These are phyloP conservation scores for Zaprionus davidi DNA, from an alignment of 1,140 invertebrate genomes.

Conservation along the genomic window DNA sequence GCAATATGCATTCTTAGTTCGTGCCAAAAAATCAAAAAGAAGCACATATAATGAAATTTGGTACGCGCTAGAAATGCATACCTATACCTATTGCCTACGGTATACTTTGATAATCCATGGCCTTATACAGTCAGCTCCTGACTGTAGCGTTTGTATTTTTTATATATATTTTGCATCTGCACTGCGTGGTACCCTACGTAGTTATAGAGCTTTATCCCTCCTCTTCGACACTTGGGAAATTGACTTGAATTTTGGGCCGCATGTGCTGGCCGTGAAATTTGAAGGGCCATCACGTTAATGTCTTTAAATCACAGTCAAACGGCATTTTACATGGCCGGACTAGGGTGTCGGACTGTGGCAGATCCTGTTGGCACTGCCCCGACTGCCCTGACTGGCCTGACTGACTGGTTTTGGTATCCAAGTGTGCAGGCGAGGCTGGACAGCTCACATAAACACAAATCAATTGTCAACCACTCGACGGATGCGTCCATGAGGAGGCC, in stretches of 20 bases:
- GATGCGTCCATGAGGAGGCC: constrained; percentile 24
- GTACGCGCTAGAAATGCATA: too few relatives aligned
- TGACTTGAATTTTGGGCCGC: constrained; percentile 28
- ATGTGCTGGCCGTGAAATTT: constrained; percentile 41
- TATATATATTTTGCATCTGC: background rate
- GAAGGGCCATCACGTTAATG: constrained; percentile 54
- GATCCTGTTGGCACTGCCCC: too few relatives aligned
- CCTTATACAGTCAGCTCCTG: too few relatives aligned
- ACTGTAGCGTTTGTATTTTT: too few relatives aligned
- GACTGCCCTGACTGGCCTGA: background rate
- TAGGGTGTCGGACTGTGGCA: background rate
- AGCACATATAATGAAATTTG: too few relatives aligned
- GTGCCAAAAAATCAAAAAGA: too few relatives aligned
- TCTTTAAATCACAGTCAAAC: constrained; percentile 77
- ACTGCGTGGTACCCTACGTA: background rate
- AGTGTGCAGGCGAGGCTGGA: constrained; percentile 42
- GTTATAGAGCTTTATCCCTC: background rate
- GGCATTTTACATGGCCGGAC: constrained; percentile 63
- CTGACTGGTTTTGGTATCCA: constrained; percentile 19
- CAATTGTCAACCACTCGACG: constrained; percentile 79
- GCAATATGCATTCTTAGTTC: too few relatives aligned
- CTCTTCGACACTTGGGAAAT: background rate
- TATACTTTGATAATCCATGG: too few relatives aligned
- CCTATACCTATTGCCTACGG: too few relatives aligned
- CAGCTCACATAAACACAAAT: constrained; percentile 77